Conservation (phyloP, 2,113 vertebrate species). For the Scatophagus argus region DNA sequence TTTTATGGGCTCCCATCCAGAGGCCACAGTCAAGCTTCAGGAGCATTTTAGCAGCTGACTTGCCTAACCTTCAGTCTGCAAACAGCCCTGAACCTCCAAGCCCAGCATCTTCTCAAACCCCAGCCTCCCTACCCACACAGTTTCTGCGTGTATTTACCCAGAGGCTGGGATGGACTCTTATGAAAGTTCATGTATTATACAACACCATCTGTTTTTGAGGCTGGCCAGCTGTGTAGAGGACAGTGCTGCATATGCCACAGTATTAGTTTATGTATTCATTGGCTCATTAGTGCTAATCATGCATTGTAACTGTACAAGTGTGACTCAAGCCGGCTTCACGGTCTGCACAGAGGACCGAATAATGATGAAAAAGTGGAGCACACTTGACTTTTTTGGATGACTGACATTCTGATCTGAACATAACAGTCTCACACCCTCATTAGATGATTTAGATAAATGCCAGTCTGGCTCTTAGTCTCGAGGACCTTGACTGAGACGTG, state of each 20-base stretch:
- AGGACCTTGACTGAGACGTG: not conserved
- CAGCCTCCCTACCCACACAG: not conserved
- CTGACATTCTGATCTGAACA: not conserved
- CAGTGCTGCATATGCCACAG: constrained; percentile 34
- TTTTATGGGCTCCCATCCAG: constrained; percentile 22
- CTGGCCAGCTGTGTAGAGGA: constrained; percentile 42
- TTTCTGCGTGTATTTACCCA: constrained; percentile 22
- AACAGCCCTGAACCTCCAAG: constrained; percentile 30
- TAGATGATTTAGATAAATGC: not conserved
- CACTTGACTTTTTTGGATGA: constrained; percentile 12
- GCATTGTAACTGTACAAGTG: constrained; percentile 14
- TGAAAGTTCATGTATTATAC: constrained; percentile 64
- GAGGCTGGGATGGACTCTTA: constrained; percentile 26
- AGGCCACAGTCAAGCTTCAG: not conserved
- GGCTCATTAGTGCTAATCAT: constrained; percentile 42
- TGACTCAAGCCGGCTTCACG: constrained; percentile 4
- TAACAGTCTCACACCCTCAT: not conserved
- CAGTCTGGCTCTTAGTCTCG: not conserved
- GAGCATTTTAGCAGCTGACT: constrained; percentile 31
- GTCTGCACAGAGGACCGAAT: not conserved
- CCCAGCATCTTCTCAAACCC: not conserved
- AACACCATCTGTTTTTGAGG: constrained; percentile 55
- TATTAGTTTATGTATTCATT: constrained; percentile 42
- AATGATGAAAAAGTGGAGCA: not conserved
- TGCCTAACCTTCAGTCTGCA: constrained; percentile 14